phyloP scores from a whole-genome alignment of 2,888 invertebrate genomes.

The Odontocerum albicorne region DNA sequence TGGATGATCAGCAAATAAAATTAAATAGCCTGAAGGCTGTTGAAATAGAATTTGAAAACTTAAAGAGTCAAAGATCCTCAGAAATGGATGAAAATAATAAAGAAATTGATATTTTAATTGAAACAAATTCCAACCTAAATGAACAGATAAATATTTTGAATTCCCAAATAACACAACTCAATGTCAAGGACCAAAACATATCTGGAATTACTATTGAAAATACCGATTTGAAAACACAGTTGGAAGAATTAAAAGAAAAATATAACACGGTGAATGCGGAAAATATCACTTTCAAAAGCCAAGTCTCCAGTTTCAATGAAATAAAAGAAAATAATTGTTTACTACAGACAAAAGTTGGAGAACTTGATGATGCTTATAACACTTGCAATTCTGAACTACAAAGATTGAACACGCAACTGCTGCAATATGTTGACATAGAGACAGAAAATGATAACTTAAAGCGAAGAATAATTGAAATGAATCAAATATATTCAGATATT shows the following conservation, averaged over 20 bases:
- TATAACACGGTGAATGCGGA: constrained; percentile 5
- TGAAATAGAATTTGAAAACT: constrained; percentile 27
- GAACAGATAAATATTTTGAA: constrained; percentile 3
- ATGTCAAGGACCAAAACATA: neutral
- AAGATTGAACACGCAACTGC: neutral
- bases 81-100: constrained; percentile 43
- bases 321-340: constrained; percentile 3
- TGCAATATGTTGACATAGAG: neutral
- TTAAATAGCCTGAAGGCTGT: constrained; percentile 15
- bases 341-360: constrained; percentile 1
- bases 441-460: constrained; percentile 20
- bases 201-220: constrained; percentile 6
- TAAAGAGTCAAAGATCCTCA: constrained; percentile 16
- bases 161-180: neutral
- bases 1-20: constrained; percentile 50
- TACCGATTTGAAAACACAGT: neutral
- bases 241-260: constrained; percentile 2
- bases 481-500: constrained; percentile 38
- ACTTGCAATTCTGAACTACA: neutral
- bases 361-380: constrained; percentile 2
- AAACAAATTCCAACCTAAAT: constrained; percentile 32
- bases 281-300: neutral
- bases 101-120: constrained; percentile 53
- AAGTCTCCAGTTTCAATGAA: constrained; percentile 1
- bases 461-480: constrained; percentile 42